A percentile compares a stretch with the other conserved stretches of the same genome.
These are phyloP conservation scores for Chrysolophus pictus DNA, from an alignment of 2,797 vertebrate species.

Conservation along the genomic window DNA sequence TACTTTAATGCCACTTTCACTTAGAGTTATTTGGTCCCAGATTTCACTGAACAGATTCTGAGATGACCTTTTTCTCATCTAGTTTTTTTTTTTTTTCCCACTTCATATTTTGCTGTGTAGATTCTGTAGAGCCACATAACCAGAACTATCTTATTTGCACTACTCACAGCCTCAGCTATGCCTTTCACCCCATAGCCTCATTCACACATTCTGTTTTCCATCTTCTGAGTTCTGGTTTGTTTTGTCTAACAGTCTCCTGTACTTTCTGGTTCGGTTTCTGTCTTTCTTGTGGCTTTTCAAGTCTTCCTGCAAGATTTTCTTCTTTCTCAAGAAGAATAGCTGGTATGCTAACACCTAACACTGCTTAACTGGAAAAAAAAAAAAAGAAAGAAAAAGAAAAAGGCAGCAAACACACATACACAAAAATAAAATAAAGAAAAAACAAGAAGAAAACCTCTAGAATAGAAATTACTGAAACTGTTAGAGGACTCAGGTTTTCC, in stretches of 20 bases:
- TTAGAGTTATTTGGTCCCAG: background rate
- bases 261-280: background rate
- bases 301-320: background rate
- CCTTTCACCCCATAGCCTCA: background rate
- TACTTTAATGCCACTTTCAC: background rate
- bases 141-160: background rate
- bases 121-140: background rate
- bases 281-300: conserved; percentile 35
- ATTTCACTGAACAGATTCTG: conserved; percentile 24
- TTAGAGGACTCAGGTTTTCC: background rate
- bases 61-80: background rate
- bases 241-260: conserved; percentile 25
- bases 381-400: background rate
- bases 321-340: background rate
- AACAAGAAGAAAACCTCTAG: background rate
- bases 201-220: conserved; percentile 44
- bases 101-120: background rate
- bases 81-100: background rate
- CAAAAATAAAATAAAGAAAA: background rate
- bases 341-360: background rate
- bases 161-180: background rate
- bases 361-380: background rate
- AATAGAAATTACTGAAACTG: background rate
- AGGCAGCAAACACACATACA: no score
- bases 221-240: background rate